Base-by-base conservation (phyloP, 1,140 invertebrate species). In the Argopecten irradians region DNA sequence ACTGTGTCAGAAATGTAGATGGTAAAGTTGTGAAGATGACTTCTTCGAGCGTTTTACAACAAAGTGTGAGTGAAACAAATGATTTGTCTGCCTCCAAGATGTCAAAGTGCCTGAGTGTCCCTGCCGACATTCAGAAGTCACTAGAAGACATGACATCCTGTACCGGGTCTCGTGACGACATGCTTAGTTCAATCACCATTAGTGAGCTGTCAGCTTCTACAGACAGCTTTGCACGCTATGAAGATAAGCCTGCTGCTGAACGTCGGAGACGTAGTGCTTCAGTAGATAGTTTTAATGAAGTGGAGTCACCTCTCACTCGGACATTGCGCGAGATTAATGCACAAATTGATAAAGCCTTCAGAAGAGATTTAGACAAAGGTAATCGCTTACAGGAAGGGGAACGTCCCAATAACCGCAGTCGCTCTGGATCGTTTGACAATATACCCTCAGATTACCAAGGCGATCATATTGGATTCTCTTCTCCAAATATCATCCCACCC, bases 91-190 rank as follows among this genome's bases (percentile, higher is more conserved):
- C 41, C 32, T 88, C 87, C 22, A 89, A 90, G 46, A 94, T 94
- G 92, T 91, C 91, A 14, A 94, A 94, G 89, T 94, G 93, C 90
- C 88, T 94, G 82, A 94, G 94, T 92, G 93, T 94, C 34, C 94
- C 94, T 1, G 93, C 93, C 28, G 94, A 94, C 87, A 94, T 94
- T 87, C 93, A 93, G 39, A 92, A 93, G 88, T 94, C 94, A 7
- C 43, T 94, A 82, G 94, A 94, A 85, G 94, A 94, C 85, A 90
- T 94, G 34, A 92, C 90, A 28, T 89, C 90, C 55, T 93, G 88
- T 8, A 93, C 92, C 87, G 92, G 93, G 82, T 90, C 90, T 84
- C 87, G 87, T 85, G 91, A 89, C 5, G 94, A 94, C 83, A 88
- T 94, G 35, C 89, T 94, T 86, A 94, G 93, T 0, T 94, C 93